Evolutionary conservation across 1,140 invertebrate species (phyloP).

Genomic region (Sarcophaga bullata): DNA sequence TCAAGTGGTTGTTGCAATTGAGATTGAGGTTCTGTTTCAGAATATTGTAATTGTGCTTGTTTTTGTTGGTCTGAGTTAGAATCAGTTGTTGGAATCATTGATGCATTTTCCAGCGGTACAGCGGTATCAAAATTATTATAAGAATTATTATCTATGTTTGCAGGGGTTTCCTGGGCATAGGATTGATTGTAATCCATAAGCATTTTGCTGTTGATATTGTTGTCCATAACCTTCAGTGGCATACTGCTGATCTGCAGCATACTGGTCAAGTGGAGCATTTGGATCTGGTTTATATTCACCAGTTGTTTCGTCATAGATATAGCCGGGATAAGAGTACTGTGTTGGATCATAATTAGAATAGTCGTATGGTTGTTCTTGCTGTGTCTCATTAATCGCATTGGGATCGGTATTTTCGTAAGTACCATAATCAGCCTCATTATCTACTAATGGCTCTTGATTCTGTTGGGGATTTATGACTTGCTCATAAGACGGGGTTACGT

Average conservation of each 20-base stretch:
- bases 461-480: background rate
- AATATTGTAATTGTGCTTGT: background rate
- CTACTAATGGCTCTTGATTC: background rate
- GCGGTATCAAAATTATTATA: slow-evolving; percentile 21
- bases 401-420: slow-evolving; percentile 32
- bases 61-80: background rate
- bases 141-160: background rate
- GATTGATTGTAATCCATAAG: slow-evolving; percentile 30
- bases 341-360: slow-evolving; percentile 60
- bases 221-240: slow-evolving; percentile 33
- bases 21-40: background rate
- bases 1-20: background rate
- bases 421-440: slow-evolving; percentile 33
- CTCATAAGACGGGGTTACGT: background rate
- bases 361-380: slow-evolving; percentile 43
- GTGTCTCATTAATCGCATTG: slow-evolving; percentile 18
- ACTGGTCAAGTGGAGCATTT: slow-evolving; percentile 34
- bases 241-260: slow-evolving; percentile 45
- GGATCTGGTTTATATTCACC: slow-evolving; percentile 63
- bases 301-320: slow-evolving; percentile 61
- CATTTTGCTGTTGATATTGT: slow-evolving; percentile 46
- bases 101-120: background rate
- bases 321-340: slow-evolving; percentile 61
- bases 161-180: background rate
- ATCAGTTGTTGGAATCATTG: slow-evolving; percentile 29